phyloP scores from a whole-genome alignment of 2,113 vertebrate species.

The Thinocorus orbignyianus region DNA sequence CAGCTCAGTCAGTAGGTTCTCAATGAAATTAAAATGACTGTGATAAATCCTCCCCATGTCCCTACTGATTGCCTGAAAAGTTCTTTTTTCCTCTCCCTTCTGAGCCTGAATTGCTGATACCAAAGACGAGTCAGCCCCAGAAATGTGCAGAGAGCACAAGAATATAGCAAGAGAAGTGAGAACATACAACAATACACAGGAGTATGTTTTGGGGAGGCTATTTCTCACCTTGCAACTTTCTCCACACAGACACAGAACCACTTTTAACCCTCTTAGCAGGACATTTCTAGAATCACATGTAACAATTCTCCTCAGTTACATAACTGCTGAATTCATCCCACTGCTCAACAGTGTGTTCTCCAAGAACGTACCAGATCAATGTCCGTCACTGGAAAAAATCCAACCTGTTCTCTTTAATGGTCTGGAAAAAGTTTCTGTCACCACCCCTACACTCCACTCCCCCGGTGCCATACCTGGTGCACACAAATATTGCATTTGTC shows the following conservation, averaged over 20 bases:
- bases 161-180: background rate
- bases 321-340: background rate
- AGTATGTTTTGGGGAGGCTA: background rate
- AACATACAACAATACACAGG: background rate
- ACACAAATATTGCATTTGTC: constrained; percentile 99
- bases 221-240: background rate
- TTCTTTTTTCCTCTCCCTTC: background rate
- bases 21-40: background rate
- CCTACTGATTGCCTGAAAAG: background rate
- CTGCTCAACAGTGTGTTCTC: background rate
- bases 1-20: background rate
- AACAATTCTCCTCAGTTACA: background rate
- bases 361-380: background rate
- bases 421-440: background rate
- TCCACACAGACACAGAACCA: background rate
- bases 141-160: background rate
- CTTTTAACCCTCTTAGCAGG: background rate
- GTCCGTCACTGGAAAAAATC: background rate
- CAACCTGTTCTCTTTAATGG: background rate
- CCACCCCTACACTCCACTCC: background rate
- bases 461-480: constrained; percentile 84
- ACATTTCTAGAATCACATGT: background rate
- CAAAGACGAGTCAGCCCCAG: background rate
- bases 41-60: background rate
- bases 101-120: background rate